A percentile compares a stretch with the other conserved stretches of the same genome.
Evolutionary conservation across 2,888 invertebrate species (phyloP).

Genomic region (Macaria notata): DNA sequence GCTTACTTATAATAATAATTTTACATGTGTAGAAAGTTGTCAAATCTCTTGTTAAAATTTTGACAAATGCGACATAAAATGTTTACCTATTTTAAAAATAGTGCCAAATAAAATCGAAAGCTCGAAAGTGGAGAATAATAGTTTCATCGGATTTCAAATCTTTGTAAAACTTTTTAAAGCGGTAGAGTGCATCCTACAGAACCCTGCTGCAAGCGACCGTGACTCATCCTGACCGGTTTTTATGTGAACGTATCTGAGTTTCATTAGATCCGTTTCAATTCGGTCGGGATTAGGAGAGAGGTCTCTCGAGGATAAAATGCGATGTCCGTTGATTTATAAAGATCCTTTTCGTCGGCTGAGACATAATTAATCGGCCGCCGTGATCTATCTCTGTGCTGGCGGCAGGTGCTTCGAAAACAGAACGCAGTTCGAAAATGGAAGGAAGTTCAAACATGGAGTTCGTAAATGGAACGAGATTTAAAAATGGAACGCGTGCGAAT

Average conservation of each 20-base stretch:
- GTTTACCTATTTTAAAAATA: too few relatives aligned
- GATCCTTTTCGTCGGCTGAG: slow-evolving; percentile 62
- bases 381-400: slow-evolving; percentile 57
- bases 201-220: too few relatives aligned
- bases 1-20: too few relatives aligned
- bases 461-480: slow-evolving; percentile 24
- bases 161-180: too few relatives aligned
- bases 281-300: slow-evolving; percentile 77
- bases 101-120: too few relatives aligned
- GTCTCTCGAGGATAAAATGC: slow-evolving; percentile 73
- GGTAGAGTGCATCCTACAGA: too few relatives aligned
- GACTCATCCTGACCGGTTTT: not conserved
- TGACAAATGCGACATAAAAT: too few relatives aligned
- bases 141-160: too few relatives aligned
- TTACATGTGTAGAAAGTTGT: too few relatives aligned
- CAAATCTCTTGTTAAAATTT: too few relatives aligned
- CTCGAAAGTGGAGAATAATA: too few relatives aligned
- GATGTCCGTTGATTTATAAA: slow-evolving; percentile 76
- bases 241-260: slow-evolving; percentile 61
- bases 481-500: not conserved
- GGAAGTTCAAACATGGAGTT: slow-evolving; percentile 15
- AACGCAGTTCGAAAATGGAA: slow-evolving; percentile 4
- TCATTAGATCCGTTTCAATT: slow-evolving; percentile 81
- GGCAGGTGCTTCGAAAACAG: slow-evolving; percentile 43
- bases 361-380: slow-evolving; percentile 67